Conservation (phyloP, 2,797 vertebrate genomes). For the Psittacula derbiana region DNA sequence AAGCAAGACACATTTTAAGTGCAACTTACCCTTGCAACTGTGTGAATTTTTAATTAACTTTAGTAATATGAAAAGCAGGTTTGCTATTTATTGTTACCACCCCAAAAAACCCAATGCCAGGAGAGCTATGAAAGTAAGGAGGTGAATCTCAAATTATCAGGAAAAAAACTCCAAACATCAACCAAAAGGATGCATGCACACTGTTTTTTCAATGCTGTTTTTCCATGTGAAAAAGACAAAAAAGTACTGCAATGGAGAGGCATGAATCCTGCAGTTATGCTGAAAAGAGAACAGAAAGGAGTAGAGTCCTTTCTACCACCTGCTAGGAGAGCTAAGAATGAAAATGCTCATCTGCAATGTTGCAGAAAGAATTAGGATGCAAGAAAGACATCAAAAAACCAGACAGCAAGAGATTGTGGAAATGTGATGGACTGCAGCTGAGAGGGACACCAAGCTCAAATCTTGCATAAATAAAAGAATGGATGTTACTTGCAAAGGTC, state of each 20-base stretch:
- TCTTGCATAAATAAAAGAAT: background rate
- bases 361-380: background rate
- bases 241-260: background rate
- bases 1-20: background rate
- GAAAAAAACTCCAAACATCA: background rate
- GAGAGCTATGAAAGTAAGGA: background rate
- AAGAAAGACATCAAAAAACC: background rate
- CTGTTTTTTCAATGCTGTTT: background rate
- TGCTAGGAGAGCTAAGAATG: background rate
- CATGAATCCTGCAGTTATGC: background rate
- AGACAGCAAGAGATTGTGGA: background rate
- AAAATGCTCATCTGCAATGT: background rate
- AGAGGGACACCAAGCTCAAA: background rate
- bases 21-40: background rate
- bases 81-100: background rate
- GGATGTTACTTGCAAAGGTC: conserved; percentile 19
- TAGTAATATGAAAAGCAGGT: background rate
- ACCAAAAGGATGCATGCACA: background rate
- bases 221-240: background rate
- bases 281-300: background rate
- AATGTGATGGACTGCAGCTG: background rate
- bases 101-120: accelerated
- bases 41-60: background rate
- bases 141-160: background rate
- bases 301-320: background rate